Base-by-base conservation (phyloP, 2,797 vertebrate genomes). In the Morus bassanus region DNA sequence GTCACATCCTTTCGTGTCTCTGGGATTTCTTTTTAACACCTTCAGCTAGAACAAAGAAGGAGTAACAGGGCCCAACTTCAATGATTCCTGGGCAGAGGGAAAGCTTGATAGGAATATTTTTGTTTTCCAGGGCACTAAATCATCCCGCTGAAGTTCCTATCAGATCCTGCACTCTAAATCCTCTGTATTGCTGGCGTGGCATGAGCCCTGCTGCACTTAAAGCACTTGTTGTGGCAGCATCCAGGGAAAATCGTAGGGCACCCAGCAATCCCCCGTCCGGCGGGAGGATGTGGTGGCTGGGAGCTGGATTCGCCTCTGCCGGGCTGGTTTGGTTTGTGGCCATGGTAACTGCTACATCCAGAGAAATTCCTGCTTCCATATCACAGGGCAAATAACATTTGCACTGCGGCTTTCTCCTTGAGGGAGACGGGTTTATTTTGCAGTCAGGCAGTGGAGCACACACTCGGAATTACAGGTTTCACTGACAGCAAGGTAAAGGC, bases 221-320 rank as follows among this genome's bases (percentile, higher is more conserved):
- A 22, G 60, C 37, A 2, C 39, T 53, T 7, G 24, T 5, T 27
- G 33, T 7, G 50, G 48, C 7, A 0, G 23, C 39, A 15, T 5
- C 10, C 5, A 0, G n/a, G 46, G 28, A 15, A 16, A 13, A 13
- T 13, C 39, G 2, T 22, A 1, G 16, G 48, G 41, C 64, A 53
- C 17, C 0, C 17, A 6, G 67, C 8, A 3, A 51, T 25, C 22
- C n/a, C 11, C 57, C n/a, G 9, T 14, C 56, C 22, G 7, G n/a
- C n/a, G 24, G 12, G 39, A 22, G 70, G 46, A 9, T 7, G 48
- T 39, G 22, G 19, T 5, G 24, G 11, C 4, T 7, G 28, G 57
- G 24, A 41, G 33, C 39, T 2, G 13, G 48, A 4, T 18, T 59
- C 2, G 1, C 51, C 46, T 23, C 53, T 13, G 53, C 60, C 1